A percentile compares a stretch with the other conserved stretches of the same genome.
Conservation (phyloP, 2,888 invertebrate genomes). For the Dione juno region DNA sequence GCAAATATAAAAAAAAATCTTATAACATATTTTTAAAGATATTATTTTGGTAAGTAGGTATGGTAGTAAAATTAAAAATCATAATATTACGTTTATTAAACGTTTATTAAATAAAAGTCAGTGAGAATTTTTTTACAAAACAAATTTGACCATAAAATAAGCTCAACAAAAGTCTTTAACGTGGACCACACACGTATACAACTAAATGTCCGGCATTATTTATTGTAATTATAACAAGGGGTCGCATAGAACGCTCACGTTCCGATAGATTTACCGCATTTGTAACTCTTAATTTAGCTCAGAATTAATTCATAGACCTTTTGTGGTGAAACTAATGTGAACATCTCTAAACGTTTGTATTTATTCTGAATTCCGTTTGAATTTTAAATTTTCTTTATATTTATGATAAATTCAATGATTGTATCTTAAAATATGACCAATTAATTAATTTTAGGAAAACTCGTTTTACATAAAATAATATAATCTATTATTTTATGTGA, state of each 20-base stretch:
- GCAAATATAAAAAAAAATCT: no score
- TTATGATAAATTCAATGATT: not conserved
- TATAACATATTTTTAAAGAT: no score
- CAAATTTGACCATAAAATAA: not conserved
- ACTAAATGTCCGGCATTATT: constrained; percentile 57
- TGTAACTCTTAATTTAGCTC: constrained; percentile 31
- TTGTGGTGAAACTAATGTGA: constrained; percentile 25
- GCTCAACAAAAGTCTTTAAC: constrained; percentile 34
- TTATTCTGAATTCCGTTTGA: not conserved
- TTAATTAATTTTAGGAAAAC: no score
- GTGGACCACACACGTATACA: constrained; percentile 50
- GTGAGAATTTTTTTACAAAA: no score
- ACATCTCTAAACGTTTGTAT: not conserved
- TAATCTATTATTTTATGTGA: no score
- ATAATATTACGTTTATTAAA: no score
- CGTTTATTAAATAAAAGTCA: no score
- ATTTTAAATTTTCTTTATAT: not conserved
- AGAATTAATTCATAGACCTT: constrained; percentile 23
- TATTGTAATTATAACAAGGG: constrained; percentile 59
- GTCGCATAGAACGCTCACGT: constrained; percentile 44
- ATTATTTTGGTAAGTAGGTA: no score
- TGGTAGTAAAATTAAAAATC: no score
- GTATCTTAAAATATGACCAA: no score
- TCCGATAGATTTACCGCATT: constrained; percentile 30
- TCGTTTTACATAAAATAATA: no score